Base-by-base conservation (phyloP, 1,140 invertebrate genomes). In the Gonatopus flavifemur region DNA sequence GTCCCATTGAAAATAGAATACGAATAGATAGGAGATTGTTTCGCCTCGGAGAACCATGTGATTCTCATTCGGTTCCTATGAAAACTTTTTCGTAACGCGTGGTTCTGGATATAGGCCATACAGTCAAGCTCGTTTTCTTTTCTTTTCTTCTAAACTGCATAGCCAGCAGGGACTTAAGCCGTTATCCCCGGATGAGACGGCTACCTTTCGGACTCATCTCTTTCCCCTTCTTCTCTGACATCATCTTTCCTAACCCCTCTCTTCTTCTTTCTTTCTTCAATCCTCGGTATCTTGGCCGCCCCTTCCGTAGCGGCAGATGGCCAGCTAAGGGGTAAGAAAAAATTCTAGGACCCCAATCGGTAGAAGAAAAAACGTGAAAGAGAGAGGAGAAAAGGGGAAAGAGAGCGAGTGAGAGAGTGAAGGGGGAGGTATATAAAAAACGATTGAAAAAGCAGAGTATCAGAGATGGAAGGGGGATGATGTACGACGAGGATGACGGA, bases 321-420 rank as follows among this genome's bases (percentile, higher is more conserved):
- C 72, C 63, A 62, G 71, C 74, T 64, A 78, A 77, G 76, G 76
- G 76, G 76, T 77, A 78, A 78, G 74, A 66, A 69, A 69, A 67
- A 68, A 66, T 59, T 62, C 60, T 56, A 50, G 52, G 52, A 56
- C 56, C 57, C 52, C 43, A 32, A 15, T 41, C 20, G 37, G 19
- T 21, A 41, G 48, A 28, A 53, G 36, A 62, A 57, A 57, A 57
- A 59, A 57, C 56, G 54, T 59, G 54, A n/a, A n/a, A n/a, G n/a
- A n/a, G n/a, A n/a, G n/a, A n/a, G n/a, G 24, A 33, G 39, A 64
- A 66, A 67, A 51, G 41, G 41, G 46, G 45, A 49, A 48, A 55
- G 62, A 77, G 76, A 76, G 69, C 62, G 70, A 74, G 67, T 63
- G 70, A 67, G 69, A 71, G 69, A 70, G 48, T 49, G 49, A 24